These are phyloP conservation scores for Anadara kagoshimensis DNA, from an alignment of 1,140 invertebrate genomes.

Conservation along the genomic window DNA sequence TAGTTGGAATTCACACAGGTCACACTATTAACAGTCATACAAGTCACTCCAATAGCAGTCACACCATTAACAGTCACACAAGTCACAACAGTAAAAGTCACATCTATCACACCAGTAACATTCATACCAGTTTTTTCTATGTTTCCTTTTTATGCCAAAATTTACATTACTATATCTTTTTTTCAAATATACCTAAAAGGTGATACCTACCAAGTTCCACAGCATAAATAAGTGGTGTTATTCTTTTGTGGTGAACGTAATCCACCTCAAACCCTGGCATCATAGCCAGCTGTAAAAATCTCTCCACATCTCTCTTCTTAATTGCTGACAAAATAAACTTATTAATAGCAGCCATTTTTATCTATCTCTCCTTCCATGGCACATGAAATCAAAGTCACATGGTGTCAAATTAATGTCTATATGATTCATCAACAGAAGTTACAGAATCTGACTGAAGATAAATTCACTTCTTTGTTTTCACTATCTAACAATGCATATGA, in stretches of 20 bases:
- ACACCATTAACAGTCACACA: too few relatives aligned
- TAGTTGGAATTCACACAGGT: neutral
- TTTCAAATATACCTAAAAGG: too few relatives aligned
- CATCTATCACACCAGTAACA: neutral
- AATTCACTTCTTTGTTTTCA: too few relatives aligned
- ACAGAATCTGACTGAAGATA: too few relatives aligned
- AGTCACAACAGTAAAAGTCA: too few relatives aligned
- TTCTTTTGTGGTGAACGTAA: constrained; percentile 13
- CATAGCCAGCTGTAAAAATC: constrained; percentile 28
- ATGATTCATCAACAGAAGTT: neutral
- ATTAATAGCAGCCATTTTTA: constrained; percentile 29
- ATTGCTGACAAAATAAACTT: constrained; percentile 34
- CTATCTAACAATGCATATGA: too few relatives aligned
- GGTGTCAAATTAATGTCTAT: neutral
- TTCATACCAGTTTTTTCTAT: too few relatives aligned
- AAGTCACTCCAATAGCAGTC: too few relatives aligned
- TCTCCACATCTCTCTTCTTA: constrained; percentile 44
- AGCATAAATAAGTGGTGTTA: constrained; percentile 39
- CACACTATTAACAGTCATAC: too few relatives aligned
- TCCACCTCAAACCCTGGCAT: constrained; percentile 44
- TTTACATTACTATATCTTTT: too few relatives aligned
- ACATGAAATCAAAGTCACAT: neutral
- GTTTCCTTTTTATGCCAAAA: too few relatives aligned
- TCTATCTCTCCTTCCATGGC: neutral
- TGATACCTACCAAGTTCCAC: constrained; percentile 29